phyloP scores from a whole-genome alignment of 2,797 vertebrate species.

The Hylomyscus alleni region DNA sequence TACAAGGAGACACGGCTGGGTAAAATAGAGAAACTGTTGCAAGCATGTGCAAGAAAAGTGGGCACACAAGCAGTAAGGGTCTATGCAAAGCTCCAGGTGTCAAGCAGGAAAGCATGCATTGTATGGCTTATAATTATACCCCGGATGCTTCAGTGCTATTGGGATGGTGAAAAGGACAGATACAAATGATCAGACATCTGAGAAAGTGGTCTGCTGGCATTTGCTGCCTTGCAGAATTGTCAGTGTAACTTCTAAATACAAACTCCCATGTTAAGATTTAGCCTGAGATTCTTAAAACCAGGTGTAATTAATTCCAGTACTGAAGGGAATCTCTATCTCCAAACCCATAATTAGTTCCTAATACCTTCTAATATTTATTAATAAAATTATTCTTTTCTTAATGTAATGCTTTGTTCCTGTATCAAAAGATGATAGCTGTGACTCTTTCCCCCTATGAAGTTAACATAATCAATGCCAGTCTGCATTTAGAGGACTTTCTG shows the following conservation, averaged over 20 bases:
- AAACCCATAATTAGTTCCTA: constrained; percentile 13
- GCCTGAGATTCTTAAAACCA: background rate
- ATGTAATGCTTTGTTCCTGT: background rate
- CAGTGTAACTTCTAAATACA: constrained; percentile 17
- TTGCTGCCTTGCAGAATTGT: constrained; percentile 31
- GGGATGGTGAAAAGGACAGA: background rate
- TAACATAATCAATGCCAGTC: background rate
- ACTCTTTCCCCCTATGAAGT: background rate
- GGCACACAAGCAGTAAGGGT: background rate
- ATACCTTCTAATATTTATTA: constrained; percentile 62
- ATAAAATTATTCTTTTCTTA: constrained; percentile 30
- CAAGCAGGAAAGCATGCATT: background rate
- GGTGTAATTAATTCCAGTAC: background rate
- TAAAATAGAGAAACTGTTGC: background rate
- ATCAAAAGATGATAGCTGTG: background rate
- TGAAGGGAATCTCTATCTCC: background rate
- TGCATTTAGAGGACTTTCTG: background rate
- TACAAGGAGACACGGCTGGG: background rate
- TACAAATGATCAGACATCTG: background rate
- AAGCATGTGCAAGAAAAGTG: background rate
- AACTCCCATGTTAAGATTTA: constrained; percentile 15
- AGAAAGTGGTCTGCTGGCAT: background rate
- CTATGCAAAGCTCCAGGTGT: background rate
- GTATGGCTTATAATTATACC: background rate
- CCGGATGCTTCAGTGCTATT: background rate